Evolutionary conservation across 2,888 invertebrate species (phyloP).

Genomic region (Perizoma affinitatum): DNA sequence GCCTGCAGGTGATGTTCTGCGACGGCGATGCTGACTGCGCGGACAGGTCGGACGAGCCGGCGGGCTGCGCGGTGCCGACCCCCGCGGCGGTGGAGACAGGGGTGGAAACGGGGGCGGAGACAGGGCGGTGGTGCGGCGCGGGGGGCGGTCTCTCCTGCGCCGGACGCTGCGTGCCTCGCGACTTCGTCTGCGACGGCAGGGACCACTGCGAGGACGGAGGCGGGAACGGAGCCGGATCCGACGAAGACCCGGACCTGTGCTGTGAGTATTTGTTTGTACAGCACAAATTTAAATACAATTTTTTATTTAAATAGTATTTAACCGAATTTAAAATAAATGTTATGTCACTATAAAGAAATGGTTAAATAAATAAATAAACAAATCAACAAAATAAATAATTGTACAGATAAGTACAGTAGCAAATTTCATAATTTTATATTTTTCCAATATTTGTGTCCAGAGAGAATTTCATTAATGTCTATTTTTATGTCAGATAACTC

Average conservation of each 20-base stretch:
- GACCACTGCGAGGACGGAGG: slow-evolving; percentile 88
- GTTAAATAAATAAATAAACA: too few species aligned
- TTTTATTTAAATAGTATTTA: too few species aligned
- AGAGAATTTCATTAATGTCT: too few species aligned
- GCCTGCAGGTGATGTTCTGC: slow-evolving; percentile 77
- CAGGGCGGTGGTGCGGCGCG: slow-evolving; percentile 46
- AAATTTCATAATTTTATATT: too few species aligned
- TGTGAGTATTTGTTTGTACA: slow-evolving; percentile 60
- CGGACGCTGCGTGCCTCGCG: slow-evolving; percentile 86
- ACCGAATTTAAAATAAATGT: too few species aligned
- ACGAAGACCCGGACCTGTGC: slow-evolving; percentile 85
- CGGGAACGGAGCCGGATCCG: slow-evolving; percentile 83
- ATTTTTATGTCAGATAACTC: too few species aligned
- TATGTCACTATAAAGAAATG: too few species aligned
- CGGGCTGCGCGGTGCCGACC: slow-evolving; percentile 48
- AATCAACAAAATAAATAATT: too few species aligned
- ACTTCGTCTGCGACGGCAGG: slow-evolving; percentile 88
- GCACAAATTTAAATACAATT: too few species aligned
- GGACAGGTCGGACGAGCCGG: slow-evolving; percentile 89
- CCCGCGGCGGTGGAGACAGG: slow-evolving; percentile 41
- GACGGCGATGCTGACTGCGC: slow-evolving; percentile 88
- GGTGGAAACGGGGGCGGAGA: not conserved
- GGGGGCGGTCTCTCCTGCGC: slow-evolving; percentile 85
- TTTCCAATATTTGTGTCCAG: too few species aligned
- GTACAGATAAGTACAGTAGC: too few species aligned